These are phyloP conservation scores for Leucophenga maculata DNA, from an alignment of 2,888 invertebrate species.

Conservation along the genomic window DNA sequence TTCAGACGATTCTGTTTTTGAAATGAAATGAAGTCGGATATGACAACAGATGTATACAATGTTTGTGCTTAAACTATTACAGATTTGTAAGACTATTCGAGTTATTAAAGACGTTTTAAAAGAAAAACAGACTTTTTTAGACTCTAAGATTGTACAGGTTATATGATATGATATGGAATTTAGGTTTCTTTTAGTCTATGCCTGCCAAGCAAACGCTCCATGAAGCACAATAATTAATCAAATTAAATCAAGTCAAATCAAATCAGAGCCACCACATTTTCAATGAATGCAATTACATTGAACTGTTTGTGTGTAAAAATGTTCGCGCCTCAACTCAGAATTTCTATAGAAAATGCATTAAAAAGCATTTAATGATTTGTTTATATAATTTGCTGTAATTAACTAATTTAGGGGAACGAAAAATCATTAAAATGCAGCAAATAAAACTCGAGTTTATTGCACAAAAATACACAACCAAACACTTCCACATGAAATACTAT, in stretches of 20 bases:
- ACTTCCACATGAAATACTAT: no score
- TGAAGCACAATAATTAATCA: background rate
- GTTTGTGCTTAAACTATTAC: constrained; percentile 56
- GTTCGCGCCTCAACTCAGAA: constrained; percentile 47
- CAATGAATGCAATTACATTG: constrained; percentile 2
- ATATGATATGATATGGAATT: no score
- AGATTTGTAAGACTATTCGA: constrained; percentile 35
- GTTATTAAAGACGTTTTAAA: constrained; percentile 1
- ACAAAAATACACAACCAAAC: constrained; percentile 61
- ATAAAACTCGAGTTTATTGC: constrained; percentile 64
- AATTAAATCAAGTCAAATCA: no score
- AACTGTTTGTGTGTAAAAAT: constrained; percentile 40
- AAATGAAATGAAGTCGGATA: constrained; percentile 11
- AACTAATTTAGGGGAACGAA: constrained; percentile 66
- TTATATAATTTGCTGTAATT: constrained; percentile 67
- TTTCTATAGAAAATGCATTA: constrained; percentile 64
- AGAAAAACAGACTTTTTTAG: no score
- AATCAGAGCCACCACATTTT: background rate
- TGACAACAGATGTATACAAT: constrained; percentile 44
- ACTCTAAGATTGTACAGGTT: no score
- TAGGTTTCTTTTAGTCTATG: no score
- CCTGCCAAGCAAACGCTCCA: no score
- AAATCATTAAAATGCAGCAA: constrained; percentile 62
- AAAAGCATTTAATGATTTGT: constrained; percentile 61
- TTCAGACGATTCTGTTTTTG: constrained; percentile 49